These are phyloP conservation scores for Calyptomena viridis DNA, from an alignment of 2,113 vertebrate species.

Conservation along the genomic window DNA sequence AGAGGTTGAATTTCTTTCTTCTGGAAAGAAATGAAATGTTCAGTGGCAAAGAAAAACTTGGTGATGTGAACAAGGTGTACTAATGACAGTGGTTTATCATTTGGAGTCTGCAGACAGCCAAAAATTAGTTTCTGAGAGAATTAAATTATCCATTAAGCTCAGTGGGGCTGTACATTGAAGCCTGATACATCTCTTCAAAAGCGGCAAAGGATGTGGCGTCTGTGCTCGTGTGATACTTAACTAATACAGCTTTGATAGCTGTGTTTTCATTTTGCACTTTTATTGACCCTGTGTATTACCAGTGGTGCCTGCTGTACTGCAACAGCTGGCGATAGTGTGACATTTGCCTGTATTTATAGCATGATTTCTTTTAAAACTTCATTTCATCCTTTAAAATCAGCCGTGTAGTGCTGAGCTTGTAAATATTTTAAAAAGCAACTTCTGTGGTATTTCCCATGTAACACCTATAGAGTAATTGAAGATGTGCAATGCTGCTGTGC, in stretches of 20 bases:
- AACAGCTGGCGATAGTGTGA: not conserved
- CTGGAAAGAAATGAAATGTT: not conserved
- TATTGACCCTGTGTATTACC: not conserved
- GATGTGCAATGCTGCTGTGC: not conserved
- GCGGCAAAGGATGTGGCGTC: not conserved
- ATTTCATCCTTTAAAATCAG: not conserved
- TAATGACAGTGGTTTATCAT: constrained; percentile 45
- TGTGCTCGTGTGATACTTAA: not conserved
- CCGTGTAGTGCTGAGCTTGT: not conserved
- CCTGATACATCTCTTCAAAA: not conserved
- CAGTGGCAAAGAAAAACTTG: not conserved
- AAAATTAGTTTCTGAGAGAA: constrained; percentile 48
- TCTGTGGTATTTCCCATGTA: not conserved
- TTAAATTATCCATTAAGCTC: constrained; percentile 36
- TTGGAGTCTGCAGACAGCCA: constrained; percentile 8
- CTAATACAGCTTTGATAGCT: not conserved
- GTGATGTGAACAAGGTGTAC: constrained; percentile 18
- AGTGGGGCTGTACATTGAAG: not conserved
- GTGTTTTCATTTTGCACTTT: not conserved
- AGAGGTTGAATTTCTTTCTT: not conserved
- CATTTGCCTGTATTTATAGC: not conserved
- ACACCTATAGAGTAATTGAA: not conserved
- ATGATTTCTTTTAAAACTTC: not conserved
- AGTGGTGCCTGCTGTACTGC: not conserved
- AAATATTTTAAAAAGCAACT: not conserved